Evolutionary conservation across 2,797 vertebrate species (phyloP).

Genomic region (Heteromormyrus szaboi): DNA sequence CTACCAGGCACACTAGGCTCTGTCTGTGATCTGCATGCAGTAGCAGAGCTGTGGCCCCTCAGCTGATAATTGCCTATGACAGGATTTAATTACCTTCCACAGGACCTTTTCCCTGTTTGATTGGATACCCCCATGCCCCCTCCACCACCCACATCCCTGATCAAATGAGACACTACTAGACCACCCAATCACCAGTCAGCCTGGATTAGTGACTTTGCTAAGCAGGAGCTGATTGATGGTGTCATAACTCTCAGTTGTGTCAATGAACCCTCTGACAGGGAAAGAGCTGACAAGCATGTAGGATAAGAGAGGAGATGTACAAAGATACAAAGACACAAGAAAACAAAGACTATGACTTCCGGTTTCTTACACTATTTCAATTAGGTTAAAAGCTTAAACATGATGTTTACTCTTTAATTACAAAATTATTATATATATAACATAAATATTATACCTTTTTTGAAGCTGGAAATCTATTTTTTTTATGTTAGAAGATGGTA

Average conservation of each 20-base stretch:
- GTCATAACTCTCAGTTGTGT: conserved; percentile 71
- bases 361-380: background rate
- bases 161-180: conserved; percentile 77
- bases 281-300: conserved; percentile 20
- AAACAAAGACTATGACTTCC: background rate
- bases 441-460: background rate
- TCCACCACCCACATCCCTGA: conserved; percentile 65
- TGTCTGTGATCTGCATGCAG: conserved; percentile 79
- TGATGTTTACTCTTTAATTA: background rate
- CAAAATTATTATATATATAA: background rate
- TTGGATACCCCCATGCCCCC: conserved; percentile 59
- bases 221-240: conserved; percentile 75
- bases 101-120: conserved; percentile 82
- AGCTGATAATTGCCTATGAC: conserved; percentile 83
- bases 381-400: background rate
- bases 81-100: conserved; percentile 84
- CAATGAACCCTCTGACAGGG: conserved; percentile 58
- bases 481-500: background rate
- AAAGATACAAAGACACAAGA: background rate
- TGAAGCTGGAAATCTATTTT: background rate
- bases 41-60: conserved; percentile 70
- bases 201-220: conserved; percentile 74
- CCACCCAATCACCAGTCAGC: conserved; percentile 70
- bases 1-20: conserved; percentile 63
- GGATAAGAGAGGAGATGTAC: background rate